Evolutionary conservation across 2,113 vertebrate genomes (phyloP).

Genomic region (Salvelinus sp.): DNA sequence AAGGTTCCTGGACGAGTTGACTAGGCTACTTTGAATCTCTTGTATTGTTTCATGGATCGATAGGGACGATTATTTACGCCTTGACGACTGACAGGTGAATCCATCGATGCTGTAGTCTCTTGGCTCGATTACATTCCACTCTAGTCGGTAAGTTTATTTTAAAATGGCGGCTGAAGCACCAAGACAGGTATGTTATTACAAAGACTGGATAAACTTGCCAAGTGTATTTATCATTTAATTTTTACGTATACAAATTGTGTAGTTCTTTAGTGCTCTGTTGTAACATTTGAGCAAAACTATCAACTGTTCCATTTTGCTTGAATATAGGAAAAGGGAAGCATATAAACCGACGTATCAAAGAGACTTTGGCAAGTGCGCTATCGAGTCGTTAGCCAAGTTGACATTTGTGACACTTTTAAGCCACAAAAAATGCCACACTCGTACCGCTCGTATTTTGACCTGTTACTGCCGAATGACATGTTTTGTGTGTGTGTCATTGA

Average conservation of each 20-base stretch:
- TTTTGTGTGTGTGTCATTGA: background rate
- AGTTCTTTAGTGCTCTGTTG: background rate
- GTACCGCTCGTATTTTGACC: background rate
- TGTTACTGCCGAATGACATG: background rate
- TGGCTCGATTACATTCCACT: constrained; percentile 62
- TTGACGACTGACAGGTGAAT: constrained; percentile 67
- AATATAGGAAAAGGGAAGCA: background rate
- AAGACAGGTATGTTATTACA: constrained; percentile 64
- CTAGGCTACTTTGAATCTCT: too few relatives aligned
- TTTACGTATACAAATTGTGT: background rate
- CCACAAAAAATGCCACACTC: too few relatives aligned
- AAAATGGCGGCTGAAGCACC: constrained; percentile 76
- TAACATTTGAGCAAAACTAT: background rate
- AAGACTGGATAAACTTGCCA: constrained; percentile 32
- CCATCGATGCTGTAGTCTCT: constrained; percentile 53
- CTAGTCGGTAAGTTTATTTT: constrained; percentile 64
- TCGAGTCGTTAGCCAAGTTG: constrained; percentile 2
- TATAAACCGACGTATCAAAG: background rate
- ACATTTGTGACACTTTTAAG: background rate
- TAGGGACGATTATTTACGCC: constrained; percentile 52
- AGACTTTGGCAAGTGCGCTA: background rate
- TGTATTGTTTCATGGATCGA: too few relatives aligned
- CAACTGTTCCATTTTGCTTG: background rate
- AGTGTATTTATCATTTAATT: background rate
- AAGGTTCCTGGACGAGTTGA: too few relatives aligned